Evolutionary conservation across 2,888 invertebrate genomes (phyloP), one percentile per base, ranked within the genome.

Genomic region (Agrypnus murinus): DNA sequence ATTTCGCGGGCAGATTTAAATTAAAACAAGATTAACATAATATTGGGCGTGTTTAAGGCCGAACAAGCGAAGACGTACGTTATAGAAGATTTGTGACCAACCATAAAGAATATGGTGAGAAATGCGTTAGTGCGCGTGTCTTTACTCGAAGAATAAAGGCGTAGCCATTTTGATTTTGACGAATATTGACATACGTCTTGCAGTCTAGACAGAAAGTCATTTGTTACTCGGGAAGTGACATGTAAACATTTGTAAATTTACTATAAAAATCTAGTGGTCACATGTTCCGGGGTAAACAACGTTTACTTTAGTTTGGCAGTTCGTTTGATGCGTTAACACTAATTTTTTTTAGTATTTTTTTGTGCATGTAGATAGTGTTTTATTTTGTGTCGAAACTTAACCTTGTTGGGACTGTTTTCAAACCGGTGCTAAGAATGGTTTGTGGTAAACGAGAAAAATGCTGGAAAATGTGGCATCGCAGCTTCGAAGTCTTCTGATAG

Each of bases 131-230:
- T 55, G 58, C n/a, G 72, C 63, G 32, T 15, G 80, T 83, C 83
- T 45, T n/a, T 69, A 77, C 72, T 84, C 48, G 76, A 68, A 71
- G 79, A 80, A 80, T 81, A 84, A 84, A 86, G 90, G 90, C 90
- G 90, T 90, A 90, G 90, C 90, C 90, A 90, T 90, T 90, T 90
- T 90, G 89, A 89, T 84, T 84, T 90, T 90, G 90, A 90, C 90
- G 90, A 90, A 90, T 90, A 90, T 90, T 90, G 90, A 90, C 90
- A 90, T 90, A 89, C 85, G 86, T 86, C 86, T 84, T 81, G 81
- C 78, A 80, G 86, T 86, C 86, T 86, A 86, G 86, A 86, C 86
- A 84, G 84, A 84, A 83, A 84, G 83, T 86, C 86, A 86, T 86
- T 86, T 86, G 85, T 86, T 86, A 85, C 82, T 82, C 81, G 79